Percentiles rank a stretch among this genome's conserved stretches.
Evolutionary conservation across 2,888 invertebrate genomes (phyloP).

Genomic region (Lasioglossum villosulum): DNA sequence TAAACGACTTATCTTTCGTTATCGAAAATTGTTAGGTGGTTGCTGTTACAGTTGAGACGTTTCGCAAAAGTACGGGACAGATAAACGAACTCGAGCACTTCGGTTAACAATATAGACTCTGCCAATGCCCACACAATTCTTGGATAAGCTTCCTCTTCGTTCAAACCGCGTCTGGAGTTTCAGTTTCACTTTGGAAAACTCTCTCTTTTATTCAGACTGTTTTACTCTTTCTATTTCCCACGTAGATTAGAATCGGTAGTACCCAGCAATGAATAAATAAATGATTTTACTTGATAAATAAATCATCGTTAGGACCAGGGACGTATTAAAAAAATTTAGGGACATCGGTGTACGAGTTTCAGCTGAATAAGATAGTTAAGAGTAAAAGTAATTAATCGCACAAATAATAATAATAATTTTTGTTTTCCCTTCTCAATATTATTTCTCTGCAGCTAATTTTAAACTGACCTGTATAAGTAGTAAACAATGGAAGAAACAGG

Average conservation of each 20-base stretch:
- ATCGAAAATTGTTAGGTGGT: neutral
- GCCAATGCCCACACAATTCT: neutral
- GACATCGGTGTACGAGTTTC: no score
- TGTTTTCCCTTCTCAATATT: no score
- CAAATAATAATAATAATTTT: no score
- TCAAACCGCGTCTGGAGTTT: no score
- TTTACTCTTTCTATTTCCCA: neutral
- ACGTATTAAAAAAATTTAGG: no score
- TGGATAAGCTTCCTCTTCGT: neutral
- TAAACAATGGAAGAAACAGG: neutral
- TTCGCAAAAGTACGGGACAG: neutral
- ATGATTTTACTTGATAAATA: no score
- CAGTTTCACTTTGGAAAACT: no score
- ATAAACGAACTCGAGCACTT: neutral
- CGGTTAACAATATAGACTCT: neutral
- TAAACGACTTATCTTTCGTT: neutral
- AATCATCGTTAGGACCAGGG: no score
- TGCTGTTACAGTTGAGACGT: neutral
- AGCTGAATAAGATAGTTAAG: no score
- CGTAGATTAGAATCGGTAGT: neutral
- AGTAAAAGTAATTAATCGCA: no score
- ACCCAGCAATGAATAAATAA: no score
- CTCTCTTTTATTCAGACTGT: no score
- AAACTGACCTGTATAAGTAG: neutral
- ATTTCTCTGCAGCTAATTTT: neutral